phyloP scores from a whole-genome alignment of 2,888 invertebrate species.

The Nephrotoma flavescens region DNA sequence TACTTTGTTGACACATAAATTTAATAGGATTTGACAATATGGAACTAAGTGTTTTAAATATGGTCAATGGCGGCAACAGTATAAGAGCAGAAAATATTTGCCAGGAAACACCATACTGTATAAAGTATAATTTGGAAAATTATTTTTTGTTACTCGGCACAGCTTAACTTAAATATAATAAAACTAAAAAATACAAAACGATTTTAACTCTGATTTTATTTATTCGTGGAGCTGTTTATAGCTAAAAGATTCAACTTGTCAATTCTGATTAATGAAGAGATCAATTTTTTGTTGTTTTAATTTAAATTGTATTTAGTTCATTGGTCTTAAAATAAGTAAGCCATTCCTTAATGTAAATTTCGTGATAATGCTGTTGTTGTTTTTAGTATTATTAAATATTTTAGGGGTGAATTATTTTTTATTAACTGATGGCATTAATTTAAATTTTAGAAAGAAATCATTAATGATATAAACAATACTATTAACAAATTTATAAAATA shows the following conservation, averaged over 20 bases:
- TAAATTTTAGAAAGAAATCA: no score
- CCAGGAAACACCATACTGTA: background rate
- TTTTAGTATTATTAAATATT: background rate
- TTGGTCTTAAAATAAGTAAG: background rate
- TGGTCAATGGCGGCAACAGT: background rate
- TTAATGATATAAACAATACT: no score
- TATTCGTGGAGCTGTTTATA: background rate
- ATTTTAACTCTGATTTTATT: background rate
- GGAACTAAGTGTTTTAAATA: background rate
- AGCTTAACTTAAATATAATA: background rate
- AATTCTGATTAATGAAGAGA: background rate
- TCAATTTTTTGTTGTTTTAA: background rate
- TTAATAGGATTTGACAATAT: background rate
- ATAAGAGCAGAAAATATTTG: background rate
- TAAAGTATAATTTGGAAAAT: background rate
- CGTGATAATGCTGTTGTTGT: background rate
- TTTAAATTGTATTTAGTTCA: background rate
- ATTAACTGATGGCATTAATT: no score
- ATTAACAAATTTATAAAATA: no score
- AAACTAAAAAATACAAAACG: background rate
- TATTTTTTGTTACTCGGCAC: background rate
- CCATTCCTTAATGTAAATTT: background rate
- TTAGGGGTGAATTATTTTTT: no score
- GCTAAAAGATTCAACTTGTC: background rate
- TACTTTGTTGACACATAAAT: background rate